Conservation (phyloP, 2,113 vertebrate genomes). For the Halcyon malimbica region DNA sequence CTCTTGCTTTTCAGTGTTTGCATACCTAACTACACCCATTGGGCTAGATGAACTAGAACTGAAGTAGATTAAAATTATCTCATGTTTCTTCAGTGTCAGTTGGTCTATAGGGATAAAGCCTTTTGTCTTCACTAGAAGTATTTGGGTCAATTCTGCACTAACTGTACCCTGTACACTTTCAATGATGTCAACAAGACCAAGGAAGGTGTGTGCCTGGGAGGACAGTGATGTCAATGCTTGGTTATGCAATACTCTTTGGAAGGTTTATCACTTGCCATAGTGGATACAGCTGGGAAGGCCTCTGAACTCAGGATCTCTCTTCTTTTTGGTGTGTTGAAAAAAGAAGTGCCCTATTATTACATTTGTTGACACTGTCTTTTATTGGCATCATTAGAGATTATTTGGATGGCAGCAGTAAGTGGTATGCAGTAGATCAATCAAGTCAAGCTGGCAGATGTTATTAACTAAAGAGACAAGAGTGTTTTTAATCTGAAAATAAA, state of each 20-base stretch:
- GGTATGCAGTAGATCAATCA: conserved; percentile 50
- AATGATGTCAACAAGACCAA: background rate
- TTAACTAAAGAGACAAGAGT: conserved; percentile 22
- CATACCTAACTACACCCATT: background rate
- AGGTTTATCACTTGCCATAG: conserved; percentile 19
- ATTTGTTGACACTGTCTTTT: conserved; percentile 45
- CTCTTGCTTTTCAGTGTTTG: conserved; percentile 1
- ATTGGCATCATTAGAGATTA: conserved; percentile 52
- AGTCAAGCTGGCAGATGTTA: conserved; percentile 52
- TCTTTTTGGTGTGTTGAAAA: conserved; percentile 21
- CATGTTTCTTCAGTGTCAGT: background rate
- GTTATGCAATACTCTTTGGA: conserved; percentile 3
- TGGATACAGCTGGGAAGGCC: conserved; percentile 33
- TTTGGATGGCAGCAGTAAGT: conserved; percentile 44
- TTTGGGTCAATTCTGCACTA: background rate
- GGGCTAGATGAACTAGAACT: conserved; percentile 8
- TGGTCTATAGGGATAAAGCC: background rate
- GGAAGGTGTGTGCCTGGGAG: background rate
- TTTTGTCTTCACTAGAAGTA: background rate
- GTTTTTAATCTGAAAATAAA: conserved; percentile 60
- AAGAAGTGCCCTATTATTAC: conserved; percentile 31
- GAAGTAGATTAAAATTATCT: background rate
- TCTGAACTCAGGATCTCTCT: conserved; percentile 54
- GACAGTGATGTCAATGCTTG: fast-evolving
- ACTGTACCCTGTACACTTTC: background rate